phyloP scores from a whole-genome alignment of 1,140 invertebrate species.

The Tetramorium parvispinum region DNA sequence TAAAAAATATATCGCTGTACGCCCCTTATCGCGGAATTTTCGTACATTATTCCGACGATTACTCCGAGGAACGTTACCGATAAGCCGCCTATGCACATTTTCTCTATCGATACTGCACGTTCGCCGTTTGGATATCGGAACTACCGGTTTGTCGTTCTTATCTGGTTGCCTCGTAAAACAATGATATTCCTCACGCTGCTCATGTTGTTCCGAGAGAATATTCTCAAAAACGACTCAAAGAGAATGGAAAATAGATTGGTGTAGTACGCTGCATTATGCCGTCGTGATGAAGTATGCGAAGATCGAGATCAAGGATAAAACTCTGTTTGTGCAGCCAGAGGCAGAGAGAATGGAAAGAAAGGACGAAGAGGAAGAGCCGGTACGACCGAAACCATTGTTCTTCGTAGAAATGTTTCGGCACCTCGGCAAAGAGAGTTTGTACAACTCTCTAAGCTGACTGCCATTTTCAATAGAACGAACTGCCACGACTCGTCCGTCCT shows the following conservation, averaged over 20 bases:
- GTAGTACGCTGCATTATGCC: conserved; percentile 16
- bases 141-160: neutral
- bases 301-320: conserved; percentile 65
- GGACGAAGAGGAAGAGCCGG: neutral
- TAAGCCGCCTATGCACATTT: neutral
- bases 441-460: conserved; percentile 65
- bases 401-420: conserved; percentile 40
- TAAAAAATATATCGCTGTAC: conserved; percentile 37
- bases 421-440: conserved; percentile 51
- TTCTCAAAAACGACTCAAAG: conserved; percentile 38
- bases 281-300: conserved; percentile 50
- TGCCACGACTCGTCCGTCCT: neutral
- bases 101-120: conserved; percentile 4
- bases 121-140: neutral
- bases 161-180: conserved; percentile 25
- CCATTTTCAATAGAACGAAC: conserved; percentile 38
- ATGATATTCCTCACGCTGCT: conserved; percentile 2
- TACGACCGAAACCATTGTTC: conserved; percentile 59
- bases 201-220: neutral
- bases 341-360: neutral
- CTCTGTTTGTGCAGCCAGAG: conserved; percentile 24
- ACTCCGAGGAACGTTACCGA: neutral
- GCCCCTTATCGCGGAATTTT: conserved; percentile 6
- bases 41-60: conserved; percentile 33
- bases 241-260: conserved; percentile 58